These are phyloP conservation scores for Octomys mimax DNA, from an alignment of 2,797 vertebrate species.

Conservation along the genomic window DNA sequence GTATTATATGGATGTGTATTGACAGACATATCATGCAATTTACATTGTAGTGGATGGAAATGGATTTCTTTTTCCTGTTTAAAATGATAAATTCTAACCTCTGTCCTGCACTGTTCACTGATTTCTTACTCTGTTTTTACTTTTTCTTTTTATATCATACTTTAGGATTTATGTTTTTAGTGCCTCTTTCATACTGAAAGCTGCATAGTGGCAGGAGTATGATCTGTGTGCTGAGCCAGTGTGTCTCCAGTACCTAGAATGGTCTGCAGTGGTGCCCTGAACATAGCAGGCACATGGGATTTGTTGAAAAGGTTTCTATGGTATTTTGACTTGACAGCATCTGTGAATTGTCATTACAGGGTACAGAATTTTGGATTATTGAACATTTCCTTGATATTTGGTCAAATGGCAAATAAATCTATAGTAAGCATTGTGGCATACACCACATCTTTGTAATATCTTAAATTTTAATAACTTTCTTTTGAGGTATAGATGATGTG, in stretches of 20 bases:
- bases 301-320: not conserved
- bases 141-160: not conserved
- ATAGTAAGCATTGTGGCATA: not conserved
- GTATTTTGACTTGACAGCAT: not conserved
- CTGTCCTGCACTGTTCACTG: not conserved
- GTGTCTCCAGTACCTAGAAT: not conserved
- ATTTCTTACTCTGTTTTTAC: too few species aligned
- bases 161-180: not conserved
- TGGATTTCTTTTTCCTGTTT: constrained; percentile 15
- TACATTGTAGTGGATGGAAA: not conserved
- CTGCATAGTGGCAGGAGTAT: not conserved
- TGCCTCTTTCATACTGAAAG: not conserved
- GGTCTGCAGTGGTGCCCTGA: not conserved
- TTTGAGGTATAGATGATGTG: not conserved
- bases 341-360: not conserved
- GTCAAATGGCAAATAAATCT: not conserved
- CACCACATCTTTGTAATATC: not conserved
- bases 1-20: not conserved
- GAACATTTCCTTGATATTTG: not conserved
- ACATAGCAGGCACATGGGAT: not conserved
- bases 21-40: not conserved
- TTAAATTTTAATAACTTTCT: not conserved
- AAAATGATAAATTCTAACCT: not conserved
- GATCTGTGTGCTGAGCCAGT: not conserved
- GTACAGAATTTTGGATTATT: not conserved